phyloP scores from a whole-genome alignment of 2,113 vertebrate genomes.

The Macaca mulatta region DNA sequence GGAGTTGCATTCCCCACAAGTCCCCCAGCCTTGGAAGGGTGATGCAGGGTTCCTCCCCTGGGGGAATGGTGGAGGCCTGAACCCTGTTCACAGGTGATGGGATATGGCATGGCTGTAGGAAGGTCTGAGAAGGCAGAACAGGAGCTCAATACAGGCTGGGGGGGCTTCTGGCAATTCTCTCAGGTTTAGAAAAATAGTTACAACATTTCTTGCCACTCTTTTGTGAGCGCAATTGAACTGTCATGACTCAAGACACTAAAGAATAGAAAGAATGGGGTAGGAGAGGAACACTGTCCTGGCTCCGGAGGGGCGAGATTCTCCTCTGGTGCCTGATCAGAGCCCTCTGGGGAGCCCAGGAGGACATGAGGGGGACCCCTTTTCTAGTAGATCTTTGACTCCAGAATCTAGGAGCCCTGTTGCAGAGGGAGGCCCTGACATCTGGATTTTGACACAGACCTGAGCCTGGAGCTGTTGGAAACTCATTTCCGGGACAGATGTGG shows the following conservation, averaged over 20 bases:
- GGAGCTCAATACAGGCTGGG: background rate
- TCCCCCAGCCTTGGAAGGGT: background rate
- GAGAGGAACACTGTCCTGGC: background rate
- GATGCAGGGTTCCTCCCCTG: background rate
- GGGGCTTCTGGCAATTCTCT: background rate
- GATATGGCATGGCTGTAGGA: background rate
- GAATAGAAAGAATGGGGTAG: background rate
- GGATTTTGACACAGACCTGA: conserved; percentile 34
- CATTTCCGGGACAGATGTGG: conserved; percentile 44
- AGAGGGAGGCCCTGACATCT: conserved; percentile 13
- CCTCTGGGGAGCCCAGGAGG: background rate
- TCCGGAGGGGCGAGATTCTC: background rate
- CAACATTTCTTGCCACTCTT: background rate
- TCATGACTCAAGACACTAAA: background rate
- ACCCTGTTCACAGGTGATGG: background rate
- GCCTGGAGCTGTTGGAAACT: background rate
- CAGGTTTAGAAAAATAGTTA: background rate
- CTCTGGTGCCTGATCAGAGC: background rate
- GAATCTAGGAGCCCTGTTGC: background rate
- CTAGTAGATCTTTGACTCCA: background rate
- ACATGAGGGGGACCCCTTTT: background rate
- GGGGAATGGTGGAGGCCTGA: background rate
- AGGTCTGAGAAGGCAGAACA: background rate
- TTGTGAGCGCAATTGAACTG: background rate
- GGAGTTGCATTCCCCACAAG: background rate